phyloP scores from a whole-genome alignment of 2,888 invertebrate species.

The Cactoblastis cactorum region DNA sequence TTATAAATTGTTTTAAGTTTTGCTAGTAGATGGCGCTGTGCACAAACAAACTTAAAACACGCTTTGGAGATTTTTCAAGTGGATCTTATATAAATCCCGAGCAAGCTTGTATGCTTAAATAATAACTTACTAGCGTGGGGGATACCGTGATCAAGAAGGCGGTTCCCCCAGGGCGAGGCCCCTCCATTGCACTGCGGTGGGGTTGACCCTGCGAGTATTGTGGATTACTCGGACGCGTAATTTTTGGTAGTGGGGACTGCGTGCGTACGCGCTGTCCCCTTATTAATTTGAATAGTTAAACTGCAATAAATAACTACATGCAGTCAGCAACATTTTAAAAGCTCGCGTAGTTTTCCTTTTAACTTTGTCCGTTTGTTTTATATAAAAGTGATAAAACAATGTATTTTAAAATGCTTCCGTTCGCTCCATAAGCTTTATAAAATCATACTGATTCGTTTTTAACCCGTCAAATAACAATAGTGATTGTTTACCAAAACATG shows the following conservation, averaged over 20 bases:
- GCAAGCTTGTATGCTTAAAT: neutral
- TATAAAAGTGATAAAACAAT: too few relatives aligned
- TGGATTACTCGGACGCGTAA: constrained; percentile 17
- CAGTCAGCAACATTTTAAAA: too few relatives aligned
- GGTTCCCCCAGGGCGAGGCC: constrained; percentile 19
- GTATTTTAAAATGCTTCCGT: too few relatives aligned
- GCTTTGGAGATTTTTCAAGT: neutral
- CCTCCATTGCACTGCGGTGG: constrained; percentile 18
- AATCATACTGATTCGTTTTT: too few relatives aligned
- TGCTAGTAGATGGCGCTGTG: constrained; percentile 6
- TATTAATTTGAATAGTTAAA: too few relatives aligned
- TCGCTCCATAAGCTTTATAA: too few relatives aligned
- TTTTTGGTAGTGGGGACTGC: constrained; percentile 21
- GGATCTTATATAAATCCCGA: neutral
- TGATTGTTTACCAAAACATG: too few relatives aligned
- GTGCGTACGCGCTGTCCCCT: constrained; percentile 21
- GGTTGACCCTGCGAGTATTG: constrained; percentile 19
- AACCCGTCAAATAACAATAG: too few relatives aligned
- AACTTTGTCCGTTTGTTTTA: too few relatives aligned
- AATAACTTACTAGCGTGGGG: constrained; percentile 21
- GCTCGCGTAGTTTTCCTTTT: too few relatives aligned
- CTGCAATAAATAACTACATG: too few relatives aligned
- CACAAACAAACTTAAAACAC: neutral
- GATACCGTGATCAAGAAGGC: constrained; percentile 18
- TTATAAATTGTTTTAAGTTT: neutral